Evolutionary conservation across 1,140 invertebrate species (phyloP).

Genomic region (Eriocheir sinensis): DNA sequence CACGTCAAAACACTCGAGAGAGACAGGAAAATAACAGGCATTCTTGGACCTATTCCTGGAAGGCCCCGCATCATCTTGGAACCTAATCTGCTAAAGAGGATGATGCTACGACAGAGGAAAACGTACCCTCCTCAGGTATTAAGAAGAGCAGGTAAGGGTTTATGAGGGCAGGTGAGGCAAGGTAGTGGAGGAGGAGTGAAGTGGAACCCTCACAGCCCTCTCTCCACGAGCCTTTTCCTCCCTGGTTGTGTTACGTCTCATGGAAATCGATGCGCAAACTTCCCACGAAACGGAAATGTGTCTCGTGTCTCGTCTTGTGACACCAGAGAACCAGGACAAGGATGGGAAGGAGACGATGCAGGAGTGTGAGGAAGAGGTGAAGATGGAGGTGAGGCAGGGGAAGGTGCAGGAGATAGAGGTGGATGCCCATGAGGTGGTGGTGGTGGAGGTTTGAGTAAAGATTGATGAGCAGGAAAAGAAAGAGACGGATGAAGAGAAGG

Average conservation of each 20-base stretch:
- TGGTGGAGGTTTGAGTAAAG: too few relatives aligned
- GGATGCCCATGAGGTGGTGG: not conserved
- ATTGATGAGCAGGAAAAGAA: too few relatives aligned
- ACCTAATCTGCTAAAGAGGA: too few relatives aligned
- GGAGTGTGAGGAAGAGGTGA: not conserved
- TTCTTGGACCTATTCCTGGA: too few relatives aligned
- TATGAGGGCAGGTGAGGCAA: not conserved
- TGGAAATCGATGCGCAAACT: constrained; percentile 5
- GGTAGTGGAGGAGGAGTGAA: too few relatives aligned
- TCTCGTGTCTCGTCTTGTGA: constrained; percentile 3
- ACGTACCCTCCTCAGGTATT: not conserved
- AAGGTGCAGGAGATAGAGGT: not conserved
- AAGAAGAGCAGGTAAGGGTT: too few relatives aligned
- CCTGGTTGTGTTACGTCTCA: not conserved
- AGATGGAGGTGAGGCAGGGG: not conserved
- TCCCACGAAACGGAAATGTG: not conserved
- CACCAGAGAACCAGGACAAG: constrained; percentile 3
- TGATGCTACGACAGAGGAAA: too few relatives aligned
- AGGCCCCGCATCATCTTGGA: too few relatives aligned
- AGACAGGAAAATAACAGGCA: too few relatives aligned
- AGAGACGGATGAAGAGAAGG: too few relatives aligned
- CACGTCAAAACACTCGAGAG: too few relatives aligned
- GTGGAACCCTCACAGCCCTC: too few relatives aligned
- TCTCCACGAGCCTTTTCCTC: not conserved
- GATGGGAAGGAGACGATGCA: not conserved